phyloP scores from a whole-genome alignment of 2,797 vertebrate genomes.

The Mus minutoides region DNA sequence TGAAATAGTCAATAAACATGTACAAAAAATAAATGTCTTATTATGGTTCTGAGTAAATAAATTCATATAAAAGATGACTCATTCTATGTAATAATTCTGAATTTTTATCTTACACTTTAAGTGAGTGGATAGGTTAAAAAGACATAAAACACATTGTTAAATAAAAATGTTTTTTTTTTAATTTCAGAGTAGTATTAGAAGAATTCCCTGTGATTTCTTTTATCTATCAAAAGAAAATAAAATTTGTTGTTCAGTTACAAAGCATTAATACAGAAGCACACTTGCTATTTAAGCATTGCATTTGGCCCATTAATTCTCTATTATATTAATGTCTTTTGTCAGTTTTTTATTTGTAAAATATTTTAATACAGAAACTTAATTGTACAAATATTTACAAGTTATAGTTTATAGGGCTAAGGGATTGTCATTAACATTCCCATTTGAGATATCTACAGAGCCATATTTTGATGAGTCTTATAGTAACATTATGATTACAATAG shows the following conservation, averaged over 20 bases:
- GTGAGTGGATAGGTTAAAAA: not conserved
- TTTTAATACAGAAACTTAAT: not conserved
- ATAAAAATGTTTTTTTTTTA: not conserved
- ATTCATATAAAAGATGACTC: not conserved
- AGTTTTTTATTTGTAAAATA: not conserved
- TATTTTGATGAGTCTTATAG: not conserved
- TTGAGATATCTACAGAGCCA: too few species aligned
- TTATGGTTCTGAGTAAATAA: not conserved
- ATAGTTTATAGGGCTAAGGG: not conserved
- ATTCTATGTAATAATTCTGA: not conserved
- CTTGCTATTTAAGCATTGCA: not conserved
- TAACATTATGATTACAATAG: not conserved
- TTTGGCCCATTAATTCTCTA: not conserved
- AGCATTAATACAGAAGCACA: not conserved
- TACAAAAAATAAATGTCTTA: not conserved
- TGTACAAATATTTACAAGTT: not conserved
- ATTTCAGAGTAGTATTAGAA: not conserved
- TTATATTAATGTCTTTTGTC: not conserved
- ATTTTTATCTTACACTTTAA: not conserved
- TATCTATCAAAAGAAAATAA: not conserved
- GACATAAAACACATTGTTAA: not conserved
- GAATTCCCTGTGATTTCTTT: not conserved
- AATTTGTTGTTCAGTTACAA: not conserved
- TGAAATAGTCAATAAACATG: not conserved
- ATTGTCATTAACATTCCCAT: not conserved